phyloP scores from a whole-genome alignment of 2,113 vertebrate species.

The Platichthys flesus region DNA sequence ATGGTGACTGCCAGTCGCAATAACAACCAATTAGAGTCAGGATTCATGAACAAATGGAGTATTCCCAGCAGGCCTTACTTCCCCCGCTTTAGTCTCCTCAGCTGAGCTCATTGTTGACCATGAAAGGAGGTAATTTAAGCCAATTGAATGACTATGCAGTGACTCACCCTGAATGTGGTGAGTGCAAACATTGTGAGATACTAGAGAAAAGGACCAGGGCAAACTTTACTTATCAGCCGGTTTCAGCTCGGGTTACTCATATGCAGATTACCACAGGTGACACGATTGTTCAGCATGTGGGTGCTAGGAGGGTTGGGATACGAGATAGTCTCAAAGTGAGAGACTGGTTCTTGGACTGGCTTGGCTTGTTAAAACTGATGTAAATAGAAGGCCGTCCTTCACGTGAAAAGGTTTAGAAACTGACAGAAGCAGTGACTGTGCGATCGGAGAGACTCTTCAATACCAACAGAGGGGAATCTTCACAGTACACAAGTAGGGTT shows the following conservation, averaged over 20 bases:
- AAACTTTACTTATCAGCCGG: slow-evolving; percentile 68
- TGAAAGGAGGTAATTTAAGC: slow-evolving; percentile 84
- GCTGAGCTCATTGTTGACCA: slow-evolving; percentile 84
- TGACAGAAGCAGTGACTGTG: slow-evolving; percentile 7
- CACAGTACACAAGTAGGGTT: slow-evolving; percentile 19
- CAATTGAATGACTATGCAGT: slow-evolving; percentile 78
- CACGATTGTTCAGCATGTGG: slow-evolving; percentile 10
- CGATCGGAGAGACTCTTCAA: slow-evolving; percentile 5
- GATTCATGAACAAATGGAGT: slow-evolving; percentile 79
- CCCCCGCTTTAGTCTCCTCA: slow-evolving; percentile 73
- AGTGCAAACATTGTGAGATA: slow-evolving; percentile 72
- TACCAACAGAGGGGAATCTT: slow-evolving; percentile 4
- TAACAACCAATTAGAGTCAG: slow-evolving; percentile 79
- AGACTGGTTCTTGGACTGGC: slow-evolving; percentile 37
- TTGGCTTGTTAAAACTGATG: slow-evolving; percentile 2
- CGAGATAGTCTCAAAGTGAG: background rate
- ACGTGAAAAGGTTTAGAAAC: background rate
- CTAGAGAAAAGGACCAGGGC: slow-evolving; percentile 50
- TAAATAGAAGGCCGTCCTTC: slow-evolving; percentile 7
- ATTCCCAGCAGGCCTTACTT: slow-evolving; percentile 73
- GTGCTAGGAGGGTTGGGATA: background rate
- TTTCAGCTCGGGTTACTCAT: slow-evolving; percentile 68
- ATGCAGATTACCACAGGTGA: slow-evolving; percentile 45
- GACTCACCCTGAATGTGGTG: slow-evolving; percentile 77
- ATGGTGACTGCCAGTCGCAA: slow-evolving; percentile 74